Evolutionary conservation across 2,113 vertebrate species (phyloP), one percentile per base, ranked within the genome.

Genomic region (Melanerpes aurifrons): DNA sequence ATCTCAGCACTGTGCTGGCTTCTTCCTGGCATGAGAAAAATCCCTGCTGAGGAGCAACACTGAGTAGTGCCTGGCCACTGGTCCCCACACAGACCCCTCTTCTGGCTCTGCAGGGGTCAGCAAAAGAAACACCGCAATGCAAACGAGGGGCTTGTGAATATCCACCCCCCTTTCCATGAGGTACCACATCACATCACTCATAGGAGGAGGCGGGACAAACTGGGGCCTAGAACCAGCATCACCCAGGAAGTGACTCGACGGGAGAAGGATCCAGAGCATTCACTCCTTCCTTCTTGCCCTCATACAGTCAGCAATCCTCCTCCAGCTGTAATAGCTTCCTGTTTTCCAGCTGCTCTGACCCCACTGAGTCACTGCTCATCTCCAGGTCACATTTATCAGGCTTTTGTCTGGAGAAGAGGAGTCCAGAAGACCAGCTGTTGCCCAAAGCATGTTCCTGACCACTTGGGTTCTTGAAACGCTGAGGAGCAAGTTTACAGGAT

Each of bases 241-340:
- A 83, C 6, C 22, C 91, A 94, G 94, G 96, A 96, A 95, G 90
- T 96, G 82, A 96, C 73, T 91, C 0, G 0, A 82, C 58, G 11
- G 63, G 40, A 93, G 70, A 92, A 93, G 50, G 92, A 93, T 74
- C 32, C 67, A 71, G 58, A 58, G 58, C 20, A 50, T 37, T 77
- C 50, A 31, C 82, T 78, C 73, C 91, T 86, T 76, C 86, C 58
- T 88, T 72, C 90, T 90, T 85, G 68, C 61, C 35, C 57, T 69
- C 22, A 16, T 71, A 32, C 54, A 63, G 63, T 18, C 62, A 54
- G 11, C 47, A 62, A 78, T 83, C 86, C 50, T 94, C 70, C 56
- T 89, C 64, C 83, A 74, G 29, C 47, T 63, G n/a, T 89, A 97
- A 95, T 92, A 37, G 47, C 37, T 95, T 97, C 95, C 94, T 92